phyloP scores from a whole-genome alignment of 2,888 invertebrate genomes.

The Rhogogaster chlorosoma region DNA sequence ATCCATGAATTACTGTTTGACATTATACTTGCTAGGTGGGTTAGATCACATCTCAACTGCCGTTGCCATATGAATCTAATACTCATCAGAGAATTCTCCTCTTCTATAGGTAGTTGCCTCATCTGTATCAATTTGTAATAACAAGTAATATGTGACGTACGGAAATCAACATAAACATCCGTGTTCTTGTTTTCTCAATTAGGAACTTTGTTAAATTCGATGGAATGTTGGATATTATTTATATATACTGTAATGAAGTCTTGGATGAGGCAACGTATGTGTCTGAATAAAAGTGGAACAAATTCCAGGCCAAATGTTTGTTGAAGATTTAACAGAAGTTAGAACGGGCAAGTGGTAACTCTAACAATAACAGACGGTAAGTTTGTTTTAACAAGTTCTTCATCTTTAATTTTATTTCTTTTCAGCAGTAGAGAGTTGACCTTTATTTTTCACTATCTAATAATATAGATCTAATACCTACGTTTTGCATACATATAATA shows the following conservation, averaged over 20 bases:
- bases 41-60: constrained; percentile 36
- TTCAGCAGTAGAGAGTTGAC: constrained; percentile 37
- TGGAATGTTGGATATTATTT: constrained; percentile 21
- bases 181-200: not conserved
- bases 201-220: not conserved
- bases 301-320: not conserved
- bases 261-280: not conserved
- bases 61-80: constrained; percentile 18
- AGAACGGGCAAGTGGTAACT: not conserved
- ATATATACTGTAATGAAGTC: not conserved
- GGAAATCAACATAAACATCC: not conserved
- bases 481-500: constrained; percentile 43
- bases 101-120: constrained; percentile 1
- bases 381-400: constrained; percentile 3
- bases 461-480: constrained; percentile 45
- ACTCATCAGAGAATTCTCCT: constrained; percentile 2
- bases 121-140: not conserved
- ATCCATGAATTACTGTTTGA: constrained; percentile 40
- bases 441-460: constrained; percentile 26
- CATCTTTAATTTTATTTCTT: not conserved
- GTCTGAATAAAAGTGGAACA: not conserved
- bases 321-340: not conserved
- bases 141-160: not conserved
- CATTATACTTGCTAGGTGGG: constrained; percentile 22
- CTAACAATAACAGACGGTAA: constrained; percentile 5